Evolutionary conservation across 1,140 invertebrate genomes (phyloP), one percentile per base, ranked within the genome.

Genomic region (Druon quercuslanigerum): DNA sequence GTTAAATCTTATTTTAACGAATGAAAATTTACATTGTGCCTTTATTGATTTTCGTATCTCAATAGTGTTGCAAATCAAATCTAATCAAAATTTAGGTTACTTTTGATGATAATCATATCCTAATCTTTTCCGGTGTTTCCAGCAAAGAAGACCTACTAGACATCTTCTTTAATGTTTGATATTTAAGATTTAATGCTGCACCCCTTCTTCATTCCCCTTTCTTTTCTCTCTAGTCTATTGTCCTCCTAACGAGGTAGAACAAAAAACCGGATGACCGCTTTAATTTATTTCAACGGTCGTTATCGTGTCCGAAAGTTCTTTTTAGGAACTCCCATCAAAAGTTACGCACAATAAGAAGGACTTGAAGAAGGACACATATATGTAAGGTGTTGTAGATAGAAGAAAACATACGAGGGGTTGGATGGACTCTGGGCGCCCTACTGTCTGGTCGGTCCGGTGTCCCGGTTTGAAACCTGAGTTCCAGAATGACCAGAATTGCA

Each of bases 391-490:
- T 33, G 25, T 33, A 20, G 50, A 73, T 72, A 56, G 79, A 80
- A 78, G 52, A 56, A 76, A 85, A 83, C 40, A 11, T 46, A 46
- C 40, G 82, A 83, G 81, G 86, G 82, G 81, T 84, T 81, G 82
- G 84, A 85, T 82, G 83, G 84, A 85, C 80, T 51, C 77, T 82
- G 80, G 88, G 87, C 87, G 89, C 86, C 87, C 81, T 84, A 83
- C 86, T 87, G 88, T 89, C 89, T 90, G 85, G 82, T 88, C 85
- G 75, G 81, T 85, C 84, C 81, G 83, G 83, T 88, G 87, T 84
- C 83, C 83, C 82, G 83, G 81, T 82, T 85, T 78, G 78, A 86
- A 86, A 84, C 80, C 85, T 85, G 79, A 76, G 75, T 75, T 51
- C 14, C 51, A 73, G 78, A 79, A 78, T 84, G 81, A 83, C 84